Conservation (phyloP, 2,888 invertebrate species). For the Habrosyne pyritoides region DNA sequence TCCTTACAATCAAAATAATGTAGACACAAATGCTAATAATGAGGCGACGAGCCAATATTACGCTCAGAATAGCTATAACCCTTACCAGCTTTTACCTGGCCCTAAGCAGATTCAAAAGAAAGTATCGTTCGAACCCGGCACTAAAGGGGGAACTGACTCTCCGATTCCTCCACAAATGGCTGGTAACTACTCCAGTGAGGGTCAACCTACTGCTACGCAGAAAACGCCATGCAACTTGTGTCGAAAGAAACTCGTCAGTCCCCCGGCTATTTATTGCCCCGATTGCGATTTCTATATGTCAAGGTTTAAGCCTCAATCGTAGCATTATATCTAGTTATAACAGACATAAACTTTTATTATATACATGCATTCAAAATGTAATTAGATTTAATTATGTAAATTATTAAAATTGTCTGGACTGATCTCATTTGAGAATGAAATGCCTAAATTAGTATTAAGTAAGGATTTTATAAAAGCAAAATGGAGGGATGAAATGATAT, state of each 20-base stretch:
- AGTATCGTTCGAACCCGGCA: conserved; percentile 89
- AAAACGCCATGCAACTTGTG: conserved; percentile 93
- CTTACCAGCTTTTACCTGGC: conserved; percentile 86
- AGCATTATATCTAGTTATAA: conserved; percentile 37
- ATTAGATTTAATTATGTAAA: conserved; percentile 11
- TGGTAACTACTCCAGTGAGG: conserved; percentile 58
- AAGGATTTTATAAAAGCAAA: background rate
- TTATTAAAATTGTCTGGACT: conserved; percentile 44
- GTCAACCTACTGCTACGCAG: conserved; percentile 62
- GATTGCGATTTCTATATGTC: conserved; percentile 98
- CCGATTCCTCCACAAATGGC: conserved; percentile 70
- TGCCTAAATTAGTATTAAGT: conserved; percentile 15
- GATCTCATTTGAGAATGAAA: conserved; percentile 69
- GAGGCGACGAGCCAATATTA: conserved; percentile 60
- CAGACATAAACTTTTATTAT: conserved; percentile 15
- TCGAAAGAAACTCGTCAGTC: conserved; percentile 91
- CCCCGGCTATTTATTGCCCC: conserved; percentile 92
- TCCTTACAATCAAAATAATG: conserved; percentile 61
- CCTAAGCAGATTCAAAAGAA: conserved; percentile 87
- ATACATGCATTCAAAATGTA: conserved; percentile 10
- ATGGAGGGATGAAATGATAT: background rate
- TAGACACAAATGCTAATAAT: conserved; percentile 49
- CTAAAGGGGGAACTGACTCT: conserved; percentile 86
- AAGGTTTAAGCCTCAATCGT: conserved; percentile 88
- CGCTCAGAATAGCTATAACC: conserved; percentile 69